Percentiles rank a stretch among this genome's conserved stretches.
Conservation (phyloP, 64 coral and sea anemone genomes). For the Porites australiensis region DNA sequence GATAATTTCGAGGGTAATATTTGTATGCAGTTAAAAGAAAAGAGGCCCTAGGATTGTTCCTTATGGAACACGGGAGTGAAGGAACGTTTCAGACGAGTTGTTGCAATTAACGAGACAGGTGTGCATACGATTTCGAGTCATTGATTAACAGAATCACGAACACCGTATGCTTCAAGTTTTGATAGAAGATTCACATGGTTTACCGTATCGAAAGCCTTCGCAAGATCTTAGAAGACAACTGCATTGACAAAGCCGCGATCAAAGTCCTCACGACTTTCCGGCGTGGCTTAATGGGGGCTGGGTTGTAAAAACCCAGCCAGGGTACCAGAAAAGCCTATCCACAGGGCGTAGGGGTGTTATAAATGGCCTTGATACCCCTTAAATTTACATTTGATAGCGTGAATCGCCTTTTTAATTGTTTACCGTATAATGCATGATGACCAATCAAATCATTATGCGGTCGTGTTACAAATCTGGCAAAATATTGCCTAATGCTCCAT, state of each 20-base stretch:
- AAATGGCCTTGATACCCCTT: too few species aligned
- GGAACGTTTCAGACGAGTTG: background rate
- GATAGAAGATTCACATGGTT: background rate
- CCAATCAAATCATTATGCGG: too few species aligned
- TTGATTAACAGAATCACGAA: background rate
- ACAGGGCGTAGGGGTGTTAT: too few species aligned
- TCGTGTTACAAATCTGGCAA: too few species aligned
- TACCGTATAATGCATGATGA: too few species aligned
- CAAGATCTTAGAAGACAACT: conserved; percentile 7
- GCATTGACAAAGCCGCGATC: background rate
- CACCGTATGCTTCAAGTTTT: background rate
- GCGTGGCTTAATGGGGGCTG: too few species aligned
- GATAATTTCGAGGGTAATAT: background rate
- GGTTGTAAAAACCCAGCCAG: too few species aligned
- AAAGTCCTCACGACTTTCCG: background rate
- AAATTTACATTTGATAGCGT: too few species aligned
- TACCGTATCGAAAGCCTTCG: background rate
- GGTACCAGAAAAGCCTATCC: too few species aligned
- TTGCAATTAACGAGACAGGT: background rate
- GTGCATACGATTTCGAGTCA: background rate
- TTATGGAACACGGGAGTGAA: background rate
- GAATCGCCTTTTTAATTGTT: too few species aligned
- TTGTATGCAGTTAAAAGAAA: background rate
- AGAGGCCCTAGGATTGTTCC: background rate
- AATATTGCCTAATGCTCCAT: too few species aligned